Percentiles rank a stretch among this genome's conserved stretches.
phyloP scores from a whole-genome alignment of 2,888 invertebrate species.

The Patella caerulea region DNA sequence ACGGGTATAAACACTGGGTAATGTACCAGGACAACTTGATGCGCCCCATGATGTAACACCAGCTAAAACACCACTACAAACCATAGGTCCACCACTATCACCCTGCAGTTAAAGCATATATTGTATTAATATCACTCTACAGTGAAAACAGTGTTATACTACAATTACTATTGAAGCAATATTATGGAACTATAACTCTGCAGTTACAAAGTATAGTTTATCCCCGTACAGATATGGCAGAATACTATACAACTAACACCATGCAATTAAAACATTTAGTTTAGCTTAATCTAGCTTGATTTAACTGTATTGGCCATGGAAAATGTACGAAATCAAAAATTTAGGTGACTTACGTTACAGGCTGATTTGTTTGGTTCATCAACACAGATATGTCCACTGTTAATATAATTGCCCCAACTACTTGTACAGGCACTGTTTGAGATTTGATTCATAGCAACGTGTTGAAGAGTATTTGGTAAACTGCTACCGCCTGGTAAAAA shows the following conservation, averaged over 20 bases:
- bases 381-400: neutral
- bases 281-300: too few species aligned
- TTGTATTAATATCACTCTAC: too few species aligned
- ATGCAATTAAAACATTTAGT: too few species aligned
- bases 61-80: neutral
- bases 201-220: too few species aligned
- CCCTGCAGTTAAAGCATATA: neutral
- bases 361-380: neutral
- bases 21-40: neutral
- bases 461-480: neutral
- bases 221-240: too few species aligned
- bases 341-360: neutral
- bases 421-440: neutral
- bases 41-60: neutral
- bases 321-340: too few species aligned
- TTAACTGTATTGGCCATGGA: too few species aligned
- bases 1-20: neutral
- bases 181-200: too few species aligned
- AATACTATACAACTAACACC: too few species aligned
- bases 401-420: neutral
- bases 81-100: constrained; percentile 1
- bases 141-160: too few species aligned
- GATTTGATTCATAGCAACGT: neutral
- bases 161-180: too few species aligned
- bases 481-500: too few species aligned